phyloP scores from a whole-genome alignment of 1,140 invertebrate species.

The Belonocnema kinseyi region DNA sequence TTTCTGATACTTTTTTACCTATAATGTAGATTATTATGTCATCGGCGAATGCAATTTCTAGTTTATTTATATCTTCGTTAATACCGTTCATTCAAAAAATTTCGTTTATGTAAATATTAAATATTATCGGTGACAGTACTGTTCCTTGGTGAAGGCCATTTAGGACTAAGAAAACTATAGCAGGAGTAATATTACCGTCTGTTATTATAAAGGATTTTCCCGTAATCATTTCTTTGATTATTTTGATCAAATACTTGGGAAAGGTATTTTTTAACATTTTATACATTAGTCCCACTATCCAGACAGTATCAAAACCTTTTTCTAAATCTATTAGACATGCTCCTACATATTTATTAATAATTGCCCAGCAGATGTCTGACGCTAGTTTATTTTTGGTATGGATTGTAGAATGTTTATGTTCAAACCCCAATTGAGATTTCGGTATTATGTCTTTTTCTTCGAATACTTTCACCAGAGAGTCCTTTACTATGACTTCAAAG shows the following conservation, averaged over 20 bases:
- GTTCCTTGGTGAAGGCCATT: too few relatives aligned
- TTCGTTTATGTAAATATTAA: too few relatives aligned
- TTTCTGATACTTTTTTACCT: too few relatives aligned
- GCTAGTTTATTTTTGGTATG: neutral
- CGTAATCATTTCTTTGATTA: too few relatives aligned
- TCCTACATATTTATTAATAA: neutral
- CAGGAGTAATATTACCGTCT: too few relatives aligned
- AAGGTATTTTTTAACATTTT: neutral
- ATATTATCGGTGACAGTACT: too few relatives aligned
- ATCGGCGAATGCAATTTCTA: too few relatives aligned
- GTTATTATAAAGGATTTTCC: too few relatives aligned
- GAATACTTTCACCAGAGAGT: neutral
- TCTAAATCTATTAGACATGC: neutral
- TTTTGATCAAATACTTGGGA: neutral
- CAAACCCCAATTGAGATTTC: neutral
- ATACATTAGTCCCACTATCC: neutral
- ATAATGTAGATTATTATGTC: too few relatives aligned
- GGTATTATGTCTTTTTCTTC: neutral
- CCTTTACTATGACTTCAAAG: constrained; percentile 47
- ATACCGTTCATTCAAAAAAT: too few relatives aligned
- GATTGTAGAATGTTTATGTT: neutral
- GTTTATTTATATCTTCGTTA: too few relatives aligned
- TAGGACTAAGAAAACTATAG: too few relatives aligned
- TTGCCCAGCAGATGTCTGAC: neutral
- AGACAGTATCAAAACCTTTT: neutral